Percentiles rank a stretch among this genome's conserved stretches.
Evolutionary conservation across 2,888 invertebrate species (phyloP).

Genomic region (Odontocerum albicorne): DNA sequence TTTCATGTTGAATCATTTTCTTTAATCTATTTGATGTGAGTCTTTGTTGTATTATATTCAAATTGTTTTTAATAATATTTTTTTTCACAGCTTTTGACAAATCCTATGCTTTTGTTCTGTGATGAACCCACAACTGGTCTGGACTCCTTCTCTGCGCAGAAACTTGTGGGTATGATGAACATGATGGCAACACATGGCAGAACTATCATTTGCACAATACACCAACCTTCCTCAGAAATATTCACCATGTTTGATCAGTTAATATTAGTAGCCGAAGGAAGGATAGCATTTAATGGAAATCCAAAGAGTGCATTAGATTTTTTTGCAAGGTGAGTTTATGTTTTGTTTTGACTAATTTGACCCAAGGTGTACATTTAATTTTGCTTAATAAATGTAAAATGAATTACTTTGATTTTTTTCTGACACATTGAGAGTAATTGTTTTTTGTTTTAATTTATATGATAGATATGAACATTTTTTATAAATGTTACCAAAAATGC

Average conservation of each 20-base stretch:
- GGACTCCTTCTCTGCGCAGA: slow-evolving; percentile 91
- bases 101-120: slow-evolving; percentile 90
- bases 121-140: slow-evolving; percentile 95
- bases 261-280: slow-evolving; percentile 83
- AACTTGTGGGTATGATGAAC: slow-evolving; percentile 71
- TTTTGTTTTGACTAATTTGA: not conserved
- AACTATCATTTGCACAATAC: slow-evolving; percentile 90
- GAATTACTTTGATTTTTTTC: too few relatives aligned
- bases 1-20: too few relatives aligned
- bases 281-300: slow-evolving; percentile 82
- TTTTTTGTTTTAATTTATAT: too few relatives aligned
- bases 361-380: too few relatives aligned
- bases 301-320: slow-evolving; percentile 65
- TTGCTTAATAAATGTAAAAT: too few relatives aligned
- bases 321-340: slow-evolving; percentile 63
- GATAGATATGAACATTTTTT: too few relatives aligned
- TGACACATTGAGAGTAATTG: too few relatives aligned
- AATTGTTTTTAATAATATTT: too few relatives aligned
- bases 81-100: slow-evolving; percentile 83
- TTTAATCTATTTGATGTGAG: too few relatives aligned
- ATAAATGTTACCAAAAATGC: too few relatives aligned
- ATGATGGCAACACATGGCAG: slow-evolving; percentile 74
- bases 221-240: slow-evolving; percentile 88
- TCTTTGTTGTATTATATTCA: too few relatives aligned
- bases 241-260: slow-evolving; percentile 79